Percentiles rank a stretch among this genome's conserved stretches.
Evolutionary conservation across 2,888 invertebrate species (phyloP).

Genomic region (Cheilosia impressa): DNA sequence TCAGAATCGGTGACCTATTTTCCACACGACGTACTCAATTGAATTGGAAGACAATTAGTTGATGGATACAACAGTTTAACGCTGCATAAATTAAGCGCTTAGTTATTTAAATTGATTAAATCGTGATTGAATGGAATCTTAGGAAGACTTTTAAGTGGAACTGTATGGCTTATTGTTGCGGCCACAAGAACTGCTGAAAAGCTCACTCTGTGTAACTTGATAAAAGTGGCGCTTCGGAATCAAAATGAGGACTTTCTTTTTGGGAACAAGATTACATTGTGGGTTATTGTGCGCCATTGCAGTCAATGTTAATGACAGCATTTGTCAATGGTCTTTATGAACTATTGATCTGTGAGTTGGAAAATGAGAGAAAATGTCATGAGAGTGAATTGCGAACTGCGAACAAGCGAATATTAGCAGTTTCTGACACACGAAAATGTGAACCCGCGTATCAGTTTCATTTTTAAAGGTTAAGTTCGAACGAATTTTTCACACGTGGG

Average conservation of each 20-base stretch:
- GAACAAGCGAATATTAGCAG: too few species aligned
- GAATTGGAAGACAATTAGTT: slow-evolving; percentile 16
- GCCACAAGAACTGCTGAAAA: not conserved
- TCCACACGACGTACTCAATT: slow-evolving; percentile 52
- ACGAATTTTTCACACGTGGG: too few species aligned
- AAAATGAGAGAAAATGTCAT: too few species aligned
- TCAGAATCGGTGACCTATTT: slow-evolving; percentile 55
- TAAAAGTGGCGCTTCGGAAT: slow-evolving; percentile 3
- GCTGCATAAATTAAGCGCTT: slow-evolving; percentile 48
- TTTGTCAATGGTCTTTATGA: too few species aligned
- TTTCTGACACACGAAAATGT: too few species aligned
- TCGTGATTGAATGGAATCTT: slow-evolving; percentile 12
- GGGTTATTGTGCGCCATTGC: too few species aligned
- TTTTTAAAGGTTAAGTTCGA: too few species aligned
- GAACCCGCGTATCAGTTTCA: too few species aligned
- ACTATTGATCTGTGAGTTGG: too few species aligned
- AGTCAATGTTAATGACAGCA: too few species aligned
- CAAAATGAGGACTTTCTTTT: not conserved
- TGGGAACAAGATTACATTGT: not conserved
- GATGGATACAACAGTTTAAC: slow-evolving; percentile 43
- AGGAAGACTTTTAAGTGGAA: not conserved
- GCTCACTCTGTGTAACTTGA: not conserved
- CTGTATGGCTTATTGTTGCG: slow-evolving; percentile 7
- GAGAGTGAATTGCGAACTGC: too few species aligned
- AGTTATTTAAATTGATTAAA: slow-evolving; percentile 45